Conservation (phyloP, 2,113 vertebrate genomes). For the Zosterops lateralis region DNA sequence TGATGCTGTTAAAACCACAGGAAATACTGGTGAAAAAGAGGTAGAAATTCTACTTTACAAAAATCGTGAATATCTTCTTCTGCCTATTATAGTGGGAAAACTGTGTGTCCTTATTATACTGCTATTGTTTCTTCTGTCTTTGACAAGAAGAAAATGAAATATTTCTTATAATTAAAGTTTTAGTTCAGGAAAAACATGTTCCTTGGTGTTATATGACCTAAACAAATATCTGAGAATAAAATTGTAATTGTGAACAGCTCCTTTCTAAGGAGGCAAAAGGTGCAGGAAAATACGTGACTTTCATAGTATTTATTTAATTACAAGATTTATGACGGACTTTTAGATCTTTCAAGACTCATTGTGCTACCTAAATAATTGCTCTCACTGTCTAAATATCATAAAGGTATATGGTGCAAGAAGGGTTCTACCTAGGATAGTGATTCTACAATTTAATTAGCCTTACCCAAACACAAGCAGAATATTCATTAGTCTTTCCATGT, state of each 20-base stretch:
- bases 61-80: accelerated
- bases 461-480: background rate
- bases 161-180: background rate
- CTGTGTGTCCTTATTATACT: background rate
- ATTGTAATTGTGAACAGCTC: background rate
- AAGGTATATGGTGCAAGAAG: background rate
- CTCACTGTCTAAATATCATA: background rate
- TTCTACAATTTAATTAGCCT: background rate
- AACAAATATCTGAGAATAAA: background rate
- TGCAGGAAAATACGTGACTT: accelerated
- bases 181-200: accelerated
- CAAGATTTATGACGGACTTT: background rate
- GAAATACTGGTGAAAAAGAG: background rate
- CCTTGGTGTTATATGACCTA: background rate
- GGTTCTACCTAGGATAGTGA: background rate
- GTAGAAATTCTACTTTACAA: accelerated
- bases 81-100: background rate
- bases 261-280: background rate
- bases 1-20: background rate
- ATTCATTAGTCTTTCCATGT: background rate
- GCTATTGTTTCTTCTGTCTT: accelerated
- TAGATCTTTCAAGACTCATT: background rate
- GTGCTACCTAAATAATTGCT: background rate
- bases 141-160: background rate
- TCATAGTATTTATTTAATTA: background rate